Conservation (phyloP, 2,888 invertebrate species). For the Cerceris ruficornis region DNA sequence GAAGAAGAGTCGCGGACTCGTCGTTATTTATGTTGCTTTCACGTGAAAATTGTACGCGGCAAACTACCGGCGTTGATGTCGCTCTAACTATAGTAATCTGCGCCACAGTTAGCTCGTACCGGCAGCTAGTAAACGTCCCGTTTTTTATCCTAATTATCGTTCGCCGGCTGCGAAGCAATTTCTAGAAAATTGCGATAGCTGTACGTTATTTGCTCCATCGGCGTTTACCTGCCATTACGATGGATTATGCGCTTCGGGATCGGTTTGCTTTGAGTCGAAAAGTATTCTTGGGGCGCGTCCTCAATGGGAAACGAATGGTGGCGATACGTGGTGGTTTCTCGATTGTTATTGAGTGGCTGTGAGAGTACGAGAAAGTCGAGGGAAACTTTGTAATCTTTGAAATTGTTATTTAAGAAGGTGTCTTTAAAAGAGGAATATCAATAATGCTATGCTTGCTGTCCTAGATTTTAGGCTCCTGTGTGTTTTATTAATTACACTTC, state of each 20-base stretch:
- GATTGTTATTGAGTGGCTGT: background rate
- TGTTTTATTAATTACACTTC: too few relatives aligned
- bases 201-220: conserved; percentile 17
- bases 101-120: background rate
- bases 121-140: conserved; percentile 28
- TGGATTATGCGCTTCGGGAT: conserved; percentile 2
- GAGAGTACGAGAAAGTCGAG: too few relatives aligned
- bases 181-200: background rate
- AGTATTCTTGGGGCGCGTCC: background rate
- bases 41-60: conserved; percentile 30
- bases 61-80: conserved; percentile 25
- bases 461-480: too few relatives aligned
- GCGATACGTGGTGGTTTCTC: background rate
- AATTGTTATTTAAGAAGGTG: too few relatives aligned
- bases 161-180: conserved; percentile 10
- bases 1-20: conserved; percentile 8
- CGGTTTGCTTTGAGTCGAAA: background rate
- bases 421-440: too few relatives aligned
- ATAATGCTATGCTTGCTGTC: too few relatives aligned
- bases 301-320: background rate
- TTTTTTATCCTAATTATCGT: conserved; percentile 51
- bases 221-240: conserved; percentile 19
- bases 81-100: conserved; percentile 46
- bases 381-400: too few relatives aligned
- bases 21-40: conserved; percentile 43